Evolutionary conservation across 1,140 invertebrate species (phyloP).

Genomic region (Drosophila asahinai): DNA sequence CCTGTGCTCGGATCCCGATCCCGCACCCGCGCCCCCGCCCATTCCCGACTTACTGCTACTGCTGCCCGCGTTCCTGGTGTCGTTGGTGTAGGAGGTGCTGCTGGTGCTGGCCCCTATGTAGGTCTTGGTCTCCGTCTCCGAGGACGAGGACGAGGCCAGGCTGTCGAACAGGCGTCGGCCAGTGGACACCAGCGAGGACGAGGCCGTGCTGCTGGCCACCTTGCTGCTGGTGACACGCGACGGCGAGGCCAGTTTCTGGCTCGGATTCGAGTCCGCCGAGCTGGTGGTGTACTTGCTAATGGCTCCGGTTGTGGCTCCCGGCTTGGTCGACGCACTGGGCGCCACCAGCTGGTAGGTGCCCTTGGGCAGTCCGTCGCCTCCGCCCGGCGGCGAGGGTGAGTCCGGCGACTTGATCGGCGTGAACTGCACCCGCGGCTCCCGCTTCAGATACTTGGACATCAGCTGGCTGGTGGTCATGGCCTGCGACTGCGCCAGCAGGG

Average conservation of each 20-base stretch:
- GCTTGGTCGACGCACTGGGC: conserved; percentile 46
- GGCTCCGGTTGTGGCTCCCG: conserved; percentile 61
- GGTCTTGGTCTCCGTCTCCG: conserved; percentile 77
- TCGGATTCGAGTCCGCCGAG: conserved; percentile 47
- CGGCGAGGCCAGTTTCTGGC: conserved; percentile 65
- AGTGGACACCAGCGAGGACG: conserved; percentile 72
- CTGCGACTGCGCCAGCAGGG: conserved; percentile 78
- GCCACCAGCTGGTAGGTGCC: conserved; percentile 78
- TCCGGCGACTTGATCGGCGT: conserved; percentile 84
- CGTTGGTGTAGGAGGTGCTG: conserved; percentile 73
- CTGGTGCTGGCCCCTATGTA: conserved; percentile 66
- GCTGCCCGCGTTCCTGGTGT: conserved; percentile 57
- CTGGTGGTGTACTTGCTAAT: conserved; percentile 71
- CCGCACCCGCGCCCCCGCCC: conserved; percentile 36
- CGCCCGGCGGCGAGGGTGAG: conserved; percentile 78
- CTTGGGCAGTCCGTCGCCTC: conserved; percentile 73
- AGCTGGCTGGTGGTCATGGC: conserved; percentile 83
- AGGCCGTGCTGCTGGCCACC: conserved; percentile 45
- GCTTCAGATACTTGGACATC: conserved; percentile 83
- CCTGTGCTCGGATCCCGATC: conserved; percentile 55
- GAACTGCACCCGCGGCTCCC: conserved; percentile 79
- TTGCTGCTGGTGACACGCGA: conserved; percentile 52
- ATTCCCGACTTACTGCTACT: conserved; percentile 63
- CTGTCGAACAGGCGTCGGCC: conserved; percentile 79
- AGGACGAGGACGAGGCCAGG: conserved; percentile 74